Conservation (phyloP, 2,113 vertebrate genomes). For the Alectura lathami region DNA sequence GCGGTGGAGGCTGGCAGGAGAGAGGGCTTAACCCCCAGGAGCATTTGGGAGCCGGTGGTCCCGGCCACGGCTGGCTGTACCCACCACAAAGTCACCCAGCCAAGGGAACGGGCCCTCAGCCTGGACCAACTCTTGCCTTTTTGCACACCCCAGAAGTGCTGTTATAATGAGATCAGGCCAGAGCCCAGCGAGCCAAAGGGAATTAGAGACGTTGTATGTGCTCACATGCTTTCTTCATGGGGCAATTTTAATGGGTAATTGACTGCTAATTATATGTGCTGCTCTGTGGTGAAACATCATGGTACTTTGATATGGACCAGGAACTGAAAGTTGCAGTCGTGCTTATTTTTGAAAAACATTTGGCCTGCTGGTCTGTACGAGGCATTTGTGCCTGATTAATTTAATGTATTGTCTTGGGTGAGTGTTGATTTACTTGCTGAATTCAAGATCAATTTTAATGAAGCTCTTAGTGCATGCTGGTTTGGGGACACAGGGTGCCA, state of each 20-base stretch:
- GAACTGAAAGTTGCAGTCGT: conserved; percentile 29
- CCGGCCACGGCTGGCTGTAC: neutral
- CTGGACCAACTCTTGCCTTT: neutral
- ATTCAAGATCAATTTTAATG: conserved; percentile 39
- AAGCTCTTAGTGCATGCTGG: conserved; percentile 36
- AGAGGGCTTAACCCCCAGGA: neutral
- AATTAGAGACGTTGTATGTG: neutral
- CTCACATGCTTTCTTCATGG: neutral
- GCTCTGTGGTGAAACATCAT: conserved; percentile 9
- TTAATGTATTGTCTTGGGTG: conserved; percentile 2
- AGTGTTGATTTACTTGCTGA: conserved; percentile 51
- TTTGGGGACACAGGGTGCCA: conserved; percentile 18
- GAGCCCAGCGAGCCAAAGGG: neutral
- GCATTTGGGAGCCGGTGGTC: neutral
- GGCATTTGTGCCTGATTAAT: conserved; percentile 37
- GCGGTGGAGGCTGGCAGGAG: neutral
- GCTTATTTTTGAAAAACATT: neutral
- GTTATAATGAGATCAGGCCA: neutral
- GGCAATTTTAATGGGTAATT: neutral
- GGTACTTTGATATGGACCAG: neutral
- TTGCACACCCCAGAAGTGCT: neutral
- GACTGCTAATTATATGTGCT: conserved; percentile 29
- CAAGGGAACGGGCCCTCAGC: neutral
- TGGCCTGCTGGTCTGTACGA: neutral
- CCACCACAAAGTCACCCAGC: neutral